Evolutionary conservation across 2,888 invertebrate genomes (phyloP).

Genomic region (Hirtodrosophila duncani): DNA sequence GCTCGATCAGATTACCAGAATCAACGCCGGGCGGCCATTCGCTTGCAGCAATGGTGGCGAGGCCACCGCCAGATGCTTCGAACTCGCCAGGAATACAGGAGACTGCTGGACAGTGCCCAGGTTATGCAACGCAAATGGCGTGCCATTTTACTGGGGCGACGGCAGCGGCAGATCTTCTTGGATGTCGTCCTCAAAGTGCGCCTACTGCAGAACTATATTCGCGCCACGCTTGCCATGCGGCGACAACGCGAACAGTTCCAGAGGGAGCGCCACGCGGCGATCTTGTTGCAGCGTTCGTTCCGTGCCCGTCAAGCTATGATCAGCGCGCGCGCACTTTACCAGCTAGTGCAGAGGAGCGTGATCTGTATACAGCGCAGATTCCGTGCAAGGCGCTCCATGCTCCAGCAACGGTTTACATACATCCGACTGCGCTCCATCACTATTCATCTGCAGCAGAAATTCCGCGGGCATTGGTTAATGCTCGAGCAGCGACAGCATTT

Average conservation of each 20-base stretch:
- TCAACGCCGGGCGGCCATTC: slow-evolving; percentile 41
- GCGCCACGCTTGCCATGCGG: slow-evolving; percentile 58
- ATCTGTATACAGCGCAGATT: slow-evolving; percentile 72
- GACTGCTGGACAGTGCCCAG: slow-evolving; percentile 36
- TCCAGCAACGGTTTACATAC: slow-evolving; percentile 48
- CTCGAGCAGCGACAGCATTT: slow-evolving; percentile 71
- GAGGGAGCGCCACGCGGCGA: slow-evolving; percentile 17
- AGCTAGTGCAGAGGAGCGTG: slow-evolving; percentile 60
- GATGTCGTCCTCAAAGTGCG: slow-evolving; percentile 25
- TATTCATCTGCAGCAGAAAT: slow-evolving; percentile 75
- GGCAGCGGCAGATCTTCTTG: slow-evolving; percentile 34
- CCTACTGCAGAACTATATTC: slow-evolving; percentile 76
- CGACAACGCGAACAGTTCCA: slow-evolving; percentile 31
- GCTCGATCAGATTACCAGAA: slow-evolving; percentile 38
- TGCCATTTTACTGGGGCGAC: slow-evolving; percentile 66
- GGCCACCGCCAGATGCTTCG: slow-evolving; percentile 32
- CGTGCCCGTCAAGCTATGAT: slow-evolving; percentile 74
- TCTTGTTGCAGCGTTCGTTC: slow-evolving; percentile 76
- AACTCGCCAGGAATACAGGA: slow-evolving; percentile 28
- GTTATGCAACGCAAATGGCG: slow-evolving; percentile 71
- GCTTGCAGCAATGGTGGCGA: slow-evolving; percentile 67
- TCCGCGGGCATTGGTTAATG: slow-evolving; percentile 78
- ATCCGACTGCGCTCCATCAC: slow-evolving; percentile 49
- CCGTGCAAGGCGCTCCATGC: slow-evolving; percentile 66
- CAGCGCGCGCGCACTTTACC: slow-evolving; percentile 60